phyloP scores from a whole-genome alignment of 2,113 vertebrate species.

The Ardeotis arabs region DNA sequence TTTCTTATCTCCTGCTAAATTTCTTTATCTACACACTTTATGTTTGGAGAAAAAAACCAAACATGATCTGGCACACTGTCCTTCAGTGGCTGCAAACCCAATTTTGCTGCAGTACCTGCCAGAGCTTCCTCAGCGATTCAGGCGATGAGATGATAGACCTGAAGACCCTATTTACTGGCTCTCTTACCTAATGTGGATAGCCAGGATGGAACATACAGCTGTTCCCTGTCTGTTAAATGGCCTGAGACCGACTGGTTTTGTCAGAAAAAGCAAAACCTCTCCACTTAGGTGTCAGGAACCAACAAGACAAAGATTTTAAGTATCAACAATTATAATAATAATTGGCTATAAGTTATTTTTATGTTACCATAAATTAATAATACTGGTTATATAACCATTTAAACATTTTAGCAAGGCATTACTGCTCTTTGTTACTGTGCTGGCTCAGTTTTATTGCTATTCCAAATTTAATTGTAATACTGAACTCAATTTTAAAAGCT shows the following conservation, averaged over 20 bases:
- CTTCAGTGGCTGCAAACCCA: background rate
- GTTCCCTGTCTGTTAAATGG: background rate
- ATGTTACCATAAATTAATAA: background rate
- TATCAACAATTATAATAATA: background rate
- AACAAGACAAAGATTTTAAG: background rate
- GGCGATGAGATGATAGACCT: background rate
- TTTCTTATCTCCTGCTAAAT: background rate
- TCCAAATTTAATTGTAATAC: background rate
- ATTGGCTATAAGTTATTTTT: background rate
- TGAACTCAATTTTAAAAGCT: background rate
- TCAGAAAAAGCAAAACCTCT: background rate
- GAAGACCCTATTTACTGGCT: background rate
- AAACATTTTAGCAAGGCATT: background rate
- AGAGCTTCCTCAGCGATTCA: background rate
- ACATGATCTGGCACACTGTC: background rate
- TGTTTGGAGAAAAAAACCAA: background rate
- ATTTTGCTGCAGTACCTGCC: background rate
- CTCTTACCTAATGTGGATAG: background rate
- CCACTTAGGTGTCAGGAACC: background rate
- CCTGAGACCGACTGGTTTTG: background rate
- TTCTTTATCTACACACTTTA: background rate
- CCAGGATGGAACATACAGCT: background rate
- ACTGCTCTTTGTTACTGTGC: background rate
- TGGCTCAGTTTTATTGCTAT: background rate
- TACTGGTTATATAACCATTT: background rate